Conservation (phyloP, 2,888 invertebrate species). For the Tachina fera region DNA sequence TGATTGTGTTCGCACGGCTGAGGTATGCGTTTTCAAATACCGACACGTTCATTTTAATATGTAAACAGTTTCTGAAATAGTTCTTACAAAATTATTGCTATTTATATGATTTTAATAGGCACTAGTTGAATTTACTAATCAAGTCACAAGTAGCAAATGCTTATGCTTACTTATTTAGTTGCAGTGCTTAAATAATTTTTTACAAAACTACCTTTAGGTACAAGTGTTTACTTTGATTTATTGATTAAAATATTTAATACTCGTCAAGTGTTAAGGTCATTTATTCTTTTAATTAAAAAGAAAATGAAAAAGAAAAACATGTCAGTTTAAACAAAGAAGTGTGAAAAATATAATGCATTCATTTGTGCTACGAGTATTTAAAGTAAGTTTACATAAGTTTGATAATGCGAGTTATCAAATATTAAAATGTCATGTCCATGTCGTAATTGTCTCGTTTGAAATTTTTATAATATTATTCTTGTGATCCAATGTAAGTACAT, state of each 20-base stretch:
- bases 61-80: conserved; percentile 4
- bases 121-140: neutral
- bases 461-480: too few relatives aligned
- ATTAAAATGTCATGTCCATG: neutral
- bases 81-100: conserved; percentile 60
- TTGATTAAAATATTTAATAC: conserved; percentile 40
- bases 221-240: conserved; percentile 43
- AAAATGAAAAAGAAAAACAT: neutral
- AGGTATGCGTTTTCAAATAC: conserved; percentile 53
- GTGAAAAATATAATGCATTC: neutral
- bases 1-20: conserved; percentile 71
- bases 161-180: neutral
- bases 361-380: neutral
- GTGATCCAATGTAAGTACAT: too few relatives aligned
- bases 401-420: neutral
- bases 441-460: too few relatives aligned
- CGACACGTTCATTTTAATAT: conserved; percentile 52
- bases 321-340: neutral
- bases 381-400: neutral
- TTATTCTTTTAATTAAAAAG: neutral
- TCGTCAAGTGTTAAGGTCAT: conserved; percentile 22
- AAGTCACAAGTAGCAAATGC: conserved; percentile 17
- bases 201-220: conserved; percentile 9
- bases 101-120: conserved; percentile 63
- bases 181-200: conserved; percentile 33